phyloP scores from a whole-genome alignment of 2,113 vertebrate species.

The Myanophis thanlyinensis region DNA sequence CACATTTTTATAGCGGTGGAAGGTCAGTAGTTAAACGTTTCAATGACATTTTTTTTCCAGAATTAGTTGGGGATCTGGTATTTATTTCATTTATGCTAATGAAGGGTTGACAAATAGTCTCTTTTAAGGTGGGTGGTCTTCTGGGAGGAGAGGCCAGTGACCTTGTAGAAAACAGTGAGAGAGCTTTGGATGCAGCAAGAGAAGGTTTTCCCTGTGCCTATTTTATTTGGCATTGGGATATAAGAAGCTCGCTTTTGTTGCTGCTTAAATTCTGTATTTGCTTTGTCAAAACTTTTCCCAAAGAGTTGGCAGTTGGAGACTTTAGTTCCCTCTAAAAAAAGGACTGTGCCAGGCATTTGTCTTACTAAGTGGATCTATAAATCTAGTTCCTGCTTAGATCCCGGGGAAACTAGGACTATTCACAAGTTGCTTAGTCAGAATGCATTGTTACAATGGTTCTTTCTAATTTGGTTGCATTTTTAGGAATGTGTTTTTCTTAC shows the following conservation, averaged over 20 bases:
- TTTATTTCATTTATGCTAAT: conserved; percentile 46
- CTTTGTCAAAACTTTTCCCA: conserved; percentile 35
- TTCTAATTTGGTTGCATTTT: neutral
- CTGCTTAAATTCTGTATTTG: conserved; percentile 1
- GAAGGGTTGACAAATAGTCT: conserved; percentile 36
- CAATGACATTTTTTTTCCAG: conserved; percentile 39
- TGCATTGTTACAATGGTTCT: neutral
- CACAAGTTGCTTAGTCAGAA: conserved; percentile 1
- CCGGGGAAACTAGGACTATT: conserved; percentile 1
- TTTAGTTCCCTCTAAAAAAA: neutral
- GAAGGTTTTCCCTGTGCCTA: conserved; percentile 51
- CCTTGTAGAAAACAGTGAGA: conserved; percentile 36
- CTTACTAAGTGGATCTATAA: neutral
- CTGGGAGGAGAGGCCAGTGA: conserved; percentile 32
- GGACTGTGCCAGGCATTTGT: neutral
- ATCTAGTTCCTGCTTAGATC: neutral
- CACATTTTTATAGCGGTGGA: conserved; percentile 57
- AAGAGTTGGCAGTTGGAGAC: neutral
- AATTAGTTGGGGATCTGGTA: conserved; percentile 43
- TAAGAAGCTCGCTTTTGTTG: neutral
- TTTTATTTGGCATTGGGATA: conserved; percentile 28
- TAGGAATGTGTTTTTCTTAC: neutral
- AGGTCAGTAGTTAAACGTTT: conserved; percentile 65
- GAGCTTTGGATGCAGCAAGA: conserved; percentile 24
- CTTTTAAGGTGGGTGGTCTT: conserved; percentile 64